These are phyloP conservation scores for Danio aesculapii DNA, from an alignment of 2,797 vertebrate species.

Conservation along the genomic window DNA sequence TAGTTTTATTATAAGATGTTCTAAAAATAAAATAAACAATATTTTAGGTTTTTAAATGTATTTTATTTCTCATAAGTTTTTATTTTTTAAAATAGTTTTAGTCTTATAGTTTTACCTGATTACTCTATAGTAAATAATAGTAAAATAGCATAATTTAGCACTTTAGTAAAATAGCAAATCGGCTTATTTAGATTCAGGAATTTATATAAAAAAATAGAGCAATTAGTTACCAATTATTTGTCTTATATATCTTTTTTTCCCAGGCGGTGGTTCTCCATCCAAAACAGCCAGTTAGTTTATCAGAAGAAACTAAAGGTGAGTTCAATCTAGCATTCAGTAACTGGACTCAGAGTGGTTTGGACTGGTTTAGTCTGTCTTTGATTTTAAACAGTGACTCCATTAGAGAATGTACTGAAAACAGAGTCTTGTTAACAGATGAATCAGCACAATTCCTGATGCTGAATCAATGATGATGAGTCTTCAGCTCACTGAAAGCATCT, in stretches of 20 bases:
- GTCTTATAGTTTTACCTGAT: no score
- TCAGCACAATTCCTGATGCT: constrained; percentile 24
- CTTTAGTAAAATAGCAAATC: neutral
- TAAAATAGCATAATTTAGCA: no score
- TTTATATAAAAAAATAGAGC: neutral
- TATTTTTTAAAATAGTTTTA: no score
- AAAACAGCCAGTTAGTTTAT: constrained; percentile 98
- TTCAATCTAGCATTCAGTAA: constrained; percentile 17
- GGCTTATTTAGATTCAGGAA: neutral
- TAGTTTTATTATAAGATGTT: no score
- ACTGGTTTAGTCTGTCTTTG: constrained; percentile 61
- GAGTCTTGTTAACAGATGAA: neutral
- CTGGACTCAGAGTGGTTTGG: neutral
- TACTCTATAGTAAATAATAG: neutral
- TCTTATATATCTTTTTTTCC: constrained; percentile 25
- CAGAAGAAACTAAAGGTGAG: constrained; percentile 97
- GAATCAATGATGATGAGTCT: constrained; percentile 24
- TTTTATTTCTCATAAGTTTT: no score
- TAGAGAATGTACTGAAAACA: constrained; percentile 3
- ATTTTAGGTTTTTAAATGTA: no score
- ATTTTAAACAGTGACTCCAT: neutral
- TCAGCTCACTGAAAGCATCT: neutral
- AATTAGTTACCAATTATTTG: neutral
- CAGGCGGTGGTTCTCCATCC: constrained; percentile 98
- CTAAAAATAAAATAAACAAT: no score